Conservation (phyloP, 2,888 invertebrate genomes). For the Horisme vitalbata region DNA sequence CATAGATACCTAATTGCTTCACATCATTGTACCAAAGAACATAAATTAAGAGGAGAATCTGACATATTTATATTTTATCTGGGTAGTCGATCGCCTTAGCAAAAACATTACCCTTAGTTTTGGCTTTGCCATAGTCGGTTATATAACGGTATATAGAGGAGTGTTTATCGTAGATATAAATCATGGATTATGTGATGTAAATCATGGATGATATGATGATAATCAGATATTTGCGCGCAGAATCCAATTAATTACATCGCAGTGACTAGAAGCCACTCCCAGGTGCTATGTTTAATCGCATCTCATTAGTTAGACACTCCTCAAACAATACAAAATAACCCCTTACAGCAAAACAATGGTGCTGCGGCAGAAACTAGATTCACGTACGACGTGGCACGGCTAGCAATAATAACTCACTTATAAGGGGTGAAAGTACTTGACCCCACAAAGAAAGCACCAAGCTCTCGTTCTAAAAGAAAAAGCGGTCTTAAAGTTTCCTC, state of each 20-base stretch:
- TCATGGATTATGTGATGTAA: too few species aligned
- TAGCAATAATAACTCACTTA: slow-evolving; percentile 25
- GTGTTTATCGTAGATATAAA: too few species aligned
- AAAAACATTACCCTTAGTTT: too few species aligned
- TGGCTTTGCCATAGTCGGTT: too few species aligned
- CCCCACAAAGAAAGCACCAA: slow-evolving; percentile 38
- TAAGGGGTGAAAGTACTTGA: slow-evolving; percentile 46
- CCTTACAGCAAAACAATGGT: slow-evolving; percentile 24
- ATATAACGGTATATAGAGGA: too few species aligned
- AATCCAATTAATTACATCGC: neutral
- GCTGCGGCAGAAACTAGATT: slow-evolving; percentile 11
- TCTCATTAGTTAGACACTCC: slow-evolving; percentile 14
- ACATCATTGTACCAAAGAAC: too few species aligned
- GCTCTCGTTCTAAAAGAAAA: slow-evolving; percentile 13
- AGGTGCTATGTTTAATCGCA: slow-evolving; percentile 10
- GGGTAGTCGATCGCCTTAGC: too few species aligned
- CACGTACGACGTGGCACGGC: slow-evolving; percentile 24
- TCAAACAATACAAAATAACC: slow-evolving; percentile 17
- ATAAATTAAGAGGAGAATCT: too few species aligned
- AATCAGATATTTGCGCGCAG: too few species aligned
- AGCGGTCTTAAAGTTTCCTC: slow-evolving; percentile 19
- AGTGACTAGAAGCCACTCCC: slow-evolving; percentile 3
- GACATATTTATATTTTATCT: too few species aligned
- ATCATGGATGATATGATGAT: too few species aligned
- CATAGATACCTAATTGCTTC: too few species aligned